Evolutionary conservation across 2,797 vertebrate genomes (phyloP).

Genomic region (Gymnodraco acuticeps): DNA sequence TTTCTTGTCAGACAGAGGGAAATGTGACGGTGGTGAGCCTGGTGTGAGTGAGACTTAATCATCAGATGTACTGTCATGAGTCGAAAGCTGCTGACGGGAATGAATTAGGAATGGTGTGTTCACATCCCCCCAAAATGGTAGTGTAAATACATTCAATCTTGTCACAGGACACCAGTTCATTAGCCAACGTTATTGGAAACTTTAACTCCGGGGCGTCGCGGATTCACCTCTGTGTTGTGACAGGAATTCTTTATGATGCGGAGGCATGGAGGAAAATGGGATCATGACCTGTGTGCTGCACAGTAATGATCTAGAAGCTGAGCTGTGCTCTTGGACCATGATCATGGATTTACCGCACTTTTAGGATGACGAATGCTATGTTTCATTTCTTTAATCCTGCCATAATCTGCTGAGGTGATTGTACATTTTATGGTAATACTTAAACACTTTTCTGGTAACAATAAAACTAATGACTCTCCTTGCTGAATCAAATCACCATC

Average conservation of each 20-base stretch:
- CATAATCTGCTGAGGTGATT: slow-evolving; percentile 5
- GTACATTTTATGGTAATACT: slow-evolving; percentile 15
- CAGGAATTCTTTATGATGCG: slow-evolving; percentile 18
- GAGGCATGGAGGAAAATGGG: slow-evolving; percentile 13
- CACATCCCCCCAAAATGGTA: slow-evolving; percentile 50
- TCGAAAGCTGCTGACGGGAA: slow-evolving; percentile 24
- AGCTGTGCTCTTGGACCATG: slow-evolving; percentile 17
- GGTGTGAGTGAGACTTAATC: slow-evolving; percentile 15
- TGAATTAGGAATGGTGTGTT: slow-evolving; percentile 10
- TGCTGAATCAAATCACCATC: not conserved
- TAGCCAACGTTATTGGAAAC: slow-evolving; percentile 35
- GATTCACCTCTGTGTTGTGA: slow-evolving; percentile 36
- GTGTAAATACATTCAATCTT: slow-evolving; percentile 61
- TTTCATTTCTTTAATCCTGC: slow-evolving; percentile 29
- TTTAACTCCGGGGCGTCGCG: slow-evolving; percentile 17
- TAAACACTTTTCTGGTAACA: slow-evolving; percentile 9
- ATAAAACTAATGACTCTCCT: slow-evolving; percentile 23
- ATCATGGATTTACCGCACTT: slow-evolving; percentile 4
- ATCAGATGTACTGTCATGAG: slow-evolving; percentile 13
- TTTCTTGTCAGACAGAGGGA: slow-evolving; percentile 27
- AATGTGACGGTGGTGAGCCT: slow-evolving; percentile 18
- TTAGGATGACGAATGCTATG: slow-evolving; percentile 33
- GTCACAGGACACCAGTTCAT: slow-evolving; percentile 30
- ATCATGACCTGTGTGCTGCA: slow-evolving; percentile 6
- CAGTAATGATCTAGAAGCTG: slow-evolving; percentile 25